Evolutionary conservation across 2,888 invertebrate genomes (phyloP), one percentile per base, ranked within the genome.

Genomic region (Metallyticus violacea): DNA sequence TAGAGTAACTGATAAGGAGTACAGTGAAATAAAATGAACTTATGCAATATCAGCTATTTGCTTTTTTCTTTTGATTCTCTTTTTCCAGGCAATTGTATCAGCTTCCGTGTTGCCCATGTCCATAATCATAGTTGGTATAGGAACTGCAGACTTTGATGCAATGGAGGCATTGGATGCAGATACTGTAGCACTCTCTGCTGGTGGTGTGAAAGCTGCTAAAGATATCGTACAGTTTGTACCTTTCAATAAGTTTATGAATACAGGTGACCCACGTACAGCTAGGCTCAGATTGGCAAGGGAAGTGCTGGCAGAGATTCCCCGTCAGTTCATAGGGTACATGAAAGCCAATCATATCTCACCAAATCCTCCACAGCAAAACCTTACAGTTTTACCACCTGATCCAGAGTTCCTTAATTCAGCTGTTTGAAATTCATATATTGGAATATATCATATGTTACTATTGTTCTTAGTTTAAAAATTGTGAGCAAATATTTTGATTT

Each of bases 161-260:
- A 90, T 90, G 90, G 90, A 90, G 84, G 87, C 88, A 26, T 87
- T 90, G 40, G 90, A 90, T 86, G 90, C 90, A 6, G 90, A 90
- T 87, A 89, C 89, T 9, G 89, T 89, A 6, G 89, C 89, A 6
- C 86, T 90, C n/a, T 87, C 88, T 79, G 87, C 88, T 2, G 89
- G 89, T 15, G 90, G 90, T 6, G 86, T 87, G n/a, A 88, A 87
- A 84, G 94, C 94, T 78, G 92, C 92, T 78, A 90, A 94, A 86
- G 94, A 94, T 90, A 94, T 94, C 88, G 94, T 94, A 1, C 94
- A 94, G 91, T 94, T 94, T 91, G 93, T 94, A 15, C 93, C 93
- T 26, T 92, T 93, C 89, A 90, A 92, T 88, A 90, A 92, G 86
- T 92, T 91, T 86, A 88, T 81, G 81, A 27, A 87, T 7, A 86